Evolutionary conservation across 2,888 invertebrate genomes (phyloP), one percentile per base, ranked within the genome.

Genomic region (Tenthredo distinguenda): DNA sequence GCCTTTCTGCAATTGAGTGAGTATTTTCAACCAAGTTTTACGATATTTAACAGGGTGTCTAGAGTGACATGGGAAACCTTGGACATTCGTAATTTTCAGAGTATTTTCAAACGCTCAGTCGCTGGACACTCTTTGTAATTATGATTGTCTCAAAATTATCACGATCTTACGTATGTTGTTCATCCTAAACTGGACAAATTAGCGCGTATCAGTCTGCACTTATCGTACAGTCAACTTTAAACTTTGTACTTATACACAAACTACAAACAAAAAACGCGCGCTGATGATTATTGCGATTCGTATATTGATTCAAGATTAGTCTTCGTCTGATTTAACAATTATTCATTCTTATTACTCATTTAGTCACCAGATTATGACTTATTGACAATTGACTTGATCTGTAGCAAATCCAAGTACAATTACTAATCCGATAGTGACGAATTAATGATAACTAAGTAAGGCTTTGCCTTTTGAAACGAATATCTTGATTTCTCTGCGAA

Each of bases 1-100:
- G 88, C 87, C 74, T 84, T 91, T 81, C 84, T 90, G 50, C 90
- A 92, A 62, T 87, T 88, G 87, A 92, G 92, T 92, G 90, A 89
- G 86, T 18, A 26, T 18, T 40, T 58, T 10, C 9, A 18, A 55
- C 2, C 31, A 18, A 50, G 18, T 34, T 21, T 55, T 34, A 12
- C 1, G 26, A 37, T 31, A 21, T 62, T 15, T 2, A 55, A 55
- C n/a, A 47, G 15, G 47, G 15, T 47, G 47, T 47, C 15, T 47
- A 15, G 12, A 47, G 47, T 15, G 12, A 47, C 3, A 15, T 47
- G 47, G 3, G 15, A 47, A 47, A 47, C 15, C 3, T 15, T 15
- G 47, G 15, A 47, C 15, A 15, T 12, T 47, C 15, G 47, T 2
- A 47, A 47, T 47, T 12, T 6, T 34, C 1, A 71, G 1, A 15